Evolutionary conservation across 2,797 vertebrate species (phyloP).

Genomic region (Glossophaga mutica): DNA sequence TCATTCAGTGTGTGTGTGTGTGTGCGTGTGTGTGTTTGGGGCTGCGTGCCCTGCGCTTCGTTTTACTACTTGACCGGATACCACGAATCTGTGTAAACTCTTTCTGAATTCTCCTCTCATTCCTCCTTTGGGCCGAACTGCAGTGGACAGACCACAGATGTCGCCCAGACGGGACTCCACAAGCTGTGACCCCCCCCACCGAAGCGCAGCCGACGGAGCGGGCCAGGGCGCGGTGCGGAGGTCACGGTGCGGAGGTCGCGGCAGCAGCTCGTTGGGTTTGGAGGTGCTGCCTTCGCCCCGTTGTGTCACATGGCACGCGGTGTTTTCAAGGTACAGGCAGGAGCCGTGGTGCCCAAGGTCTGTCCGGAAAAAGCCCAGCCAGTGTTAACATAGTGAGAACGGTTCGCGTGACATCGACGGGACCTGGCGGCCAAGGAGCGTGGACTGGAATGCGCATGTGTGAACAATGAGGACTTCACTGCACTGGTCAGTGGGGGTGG

Average conservation of each 20-base stretch:
- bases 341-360: no score
- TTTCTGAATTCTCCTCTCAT: neutral
- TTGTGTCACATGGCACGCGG: fast-evolving
- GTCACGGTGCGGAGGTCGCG: no score
- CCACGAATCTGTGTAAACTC: neutral
- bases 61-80: neutral
- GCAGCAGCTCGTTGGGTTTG: neutral
- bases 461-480: no score
- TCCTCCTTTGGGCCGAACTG: neutral
- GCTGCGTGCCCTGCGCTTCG: neutral
- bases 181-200: neutral
- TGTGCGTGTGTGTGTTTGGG: neutral
- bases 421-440: no score
- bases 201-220: neutral
- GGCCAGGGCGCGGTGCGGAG: neutral
- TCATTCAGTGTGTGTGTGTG: neutral
- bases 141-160: neutral
- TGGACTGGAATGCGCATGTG: no score
- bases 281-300: neutral
- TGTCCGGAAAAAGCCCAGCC: no score
- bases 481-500: no score
- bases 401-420: no score
- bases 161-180: neutral
- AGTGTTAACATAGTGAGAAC: no score
- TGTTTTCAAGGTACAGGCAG: no score